Evolutionary conservation across 2,888 invertebrate genomes (phyloP).

Genomic region (Nudaria mundana): DNA sequence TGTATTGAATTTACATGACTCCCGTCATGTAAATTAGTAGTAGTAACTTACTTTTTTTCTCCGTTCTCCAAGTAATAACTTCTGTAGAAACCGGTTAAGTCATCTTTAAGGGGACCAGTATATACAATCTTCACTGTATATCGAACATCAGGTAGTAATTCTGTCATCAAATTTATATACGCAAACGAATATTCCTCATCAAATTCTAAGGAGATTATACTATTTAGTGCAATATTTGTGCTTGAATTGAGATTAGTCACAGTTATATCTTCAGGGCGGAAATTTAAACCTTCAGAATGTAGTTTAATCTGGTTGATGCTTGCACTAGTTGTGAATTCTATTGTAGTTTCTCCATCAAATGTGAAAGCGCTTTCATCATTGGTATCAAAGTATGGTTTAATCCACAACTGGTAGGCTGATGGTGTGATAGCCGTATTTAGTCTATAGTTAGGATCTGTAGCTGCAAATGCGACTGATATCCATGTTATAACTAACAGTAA

Average conservation of each 20-base stretch:
- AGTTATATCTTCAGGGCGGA: constrained; percentile 43
- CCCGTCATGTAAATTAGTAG: background rate
- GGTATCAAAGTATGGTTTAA: constrained; percentile 77
- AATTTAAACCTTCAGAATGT: constrained; percentile 59
- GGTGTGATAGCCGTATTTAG: constrained; percentile 72
- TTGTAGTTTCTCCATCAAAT: constrained; percentile 71
- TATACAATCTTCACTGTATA: constrained; percentile 78
- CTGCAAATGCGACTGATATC: constrained; percentile 32
- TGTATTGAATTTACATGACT: background rate
- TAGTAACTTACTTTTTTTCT: constrained; percentile 66
- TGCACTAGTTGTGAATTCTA: constrained; percentile 50
- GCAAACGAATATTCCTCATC: constrained; percentile 68
- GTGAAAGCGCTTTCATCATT: constrained; percentile 58
- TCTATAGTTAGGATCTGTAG: constrained; percentile 58
- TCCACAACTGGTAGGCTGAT: constrained; percentile 70
- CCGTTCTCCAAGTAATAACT: constrained; percentile 78
- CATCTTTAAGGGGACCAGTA: constrained; percentile 76
- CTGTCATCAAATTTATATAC: constrained; percentile 61
- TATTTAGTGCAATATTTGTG: constrained; percentile 33
- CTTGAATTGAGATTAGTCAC: constrained; percentile 33
- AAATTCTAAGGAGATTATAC: constrained; percentile 49
- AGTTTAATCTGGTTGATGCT: constrained; percentile 57
- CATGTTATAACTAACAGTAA: constrained; percentile 34
- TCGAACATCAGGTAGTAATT: constrained; percentile 49
- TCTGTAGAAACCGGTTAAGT: constrained; percentile 83